Conservation (phyloP, 2,113 vertebrate species). For the Larimichthys crocea region DNA sequence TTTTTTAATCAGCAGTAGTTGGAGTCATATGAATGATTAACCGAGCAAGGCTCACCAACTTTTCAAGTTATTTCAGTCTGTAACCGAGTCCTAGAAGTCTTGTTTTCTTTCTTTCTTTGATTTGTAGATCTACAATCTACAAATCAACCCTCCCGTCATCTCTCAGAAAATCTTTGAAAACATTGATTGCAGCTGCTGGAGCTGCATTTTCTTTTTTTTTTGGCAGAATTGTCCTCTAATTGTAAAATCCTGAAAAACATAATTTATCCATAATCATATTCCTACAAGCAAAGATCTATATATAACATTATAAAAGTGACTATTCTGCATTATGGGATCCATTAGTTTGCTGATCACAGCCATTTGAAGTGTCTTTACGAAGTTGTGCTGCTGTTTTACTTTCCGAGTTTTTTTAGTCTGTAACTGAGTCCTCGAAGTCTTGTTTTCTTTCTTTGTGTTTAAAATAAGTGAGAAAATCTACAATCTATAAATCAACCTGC, state of each 20-base stretch:
- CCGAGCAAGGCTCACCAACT: too few species aligned
- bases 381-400: neutral
- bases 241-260: neutral
- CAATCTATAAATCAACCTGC: too few species aligned
- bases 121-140: neutral
- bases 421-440: neutral
- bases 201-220: neutral
- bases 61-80: neutral
- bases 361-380: too few species aligned
- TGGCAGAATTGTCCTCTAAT: neutral
- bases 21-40: neutral
- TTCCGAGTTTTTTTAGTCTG: neutral
- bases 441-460: neutral
- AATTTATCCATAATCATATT: neutral
- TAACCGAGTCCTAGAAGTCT: neutral
- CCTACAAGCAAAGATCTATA: neutral
- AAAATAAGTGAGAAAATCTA: too few species aligned
- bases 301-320: neutral
- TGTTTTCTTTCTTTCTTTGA: neutral
- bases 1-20: neutral
- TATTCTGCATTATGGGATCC: neutral
- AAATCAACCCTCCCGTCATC: too few species aligned
- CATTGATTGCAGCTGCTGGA: too few species aligned
- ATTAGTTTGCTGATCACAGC: neutral
- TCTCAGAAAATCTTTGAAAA: too few species aligned